Percentiles rank a stretch among this genome's conserved stretches.
phyloP scores from a whole-genome alignment of 2,797 vertebrate genomes.

The Acridotheres tristis region DNA sequence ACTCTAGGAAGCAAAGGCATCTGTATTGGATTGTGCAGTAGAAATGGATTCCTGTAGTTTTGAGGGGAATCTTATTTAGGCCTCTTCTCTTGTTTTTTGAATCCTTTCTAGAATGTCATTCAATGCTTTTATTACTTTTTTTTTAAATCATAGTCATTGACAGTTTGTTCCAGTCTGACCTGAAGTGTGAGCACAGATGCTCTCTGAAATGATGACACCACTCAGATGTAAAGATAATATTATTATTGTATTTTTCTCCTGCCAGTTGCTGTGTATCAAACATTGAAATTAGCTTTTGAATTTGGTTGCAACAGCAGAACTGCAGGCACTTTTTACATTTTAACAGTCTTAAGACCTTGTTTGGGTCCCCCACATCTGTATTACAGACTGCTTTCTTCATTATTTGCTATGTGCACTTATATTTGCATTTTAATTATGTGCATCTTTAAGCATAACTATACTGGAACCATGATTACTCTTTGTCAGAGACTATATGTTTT shows the following conservation, averaged over 20 bases:
- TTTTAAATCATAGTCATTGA: rapidly evolving
- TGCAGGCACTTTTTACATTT: background rate
- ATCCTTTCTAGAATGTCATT: background rate
- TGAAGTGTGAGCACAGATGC: background rate
- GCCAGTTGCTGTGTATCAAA: background rate
- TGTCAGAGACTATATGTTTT: background rate
- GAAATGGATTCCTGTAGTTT: background rate
- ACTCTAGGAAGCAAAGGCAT: background rate
- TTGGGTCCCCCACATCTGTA: background rate
- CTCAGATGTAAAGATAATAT: background rate
- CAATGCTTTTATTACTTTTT: background rate
- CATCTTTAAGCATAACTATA: background rate
- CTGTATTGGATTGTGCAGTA: background rate
- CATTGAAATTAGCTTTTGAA: background rate
- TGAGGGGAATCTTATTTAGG: background rate
- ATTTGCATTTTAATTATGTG: background rate
- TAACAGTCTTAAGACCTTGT: background rate
- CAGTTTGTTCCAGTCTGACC: background rate
- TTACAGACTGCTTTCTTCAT: background rate
- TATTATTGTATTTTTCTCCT: background rate
- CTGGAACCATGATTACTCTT: background rate
- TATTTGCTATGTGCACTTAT: background rate
- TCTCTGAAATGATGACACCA: background rate
- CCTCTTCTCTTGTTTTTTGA: background rate
- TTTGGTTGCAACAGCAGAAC: background rate